Base-by-base conservation (phyloP, 1,140 invertebrate genomes). In the Gerris buenoi region DNA sequence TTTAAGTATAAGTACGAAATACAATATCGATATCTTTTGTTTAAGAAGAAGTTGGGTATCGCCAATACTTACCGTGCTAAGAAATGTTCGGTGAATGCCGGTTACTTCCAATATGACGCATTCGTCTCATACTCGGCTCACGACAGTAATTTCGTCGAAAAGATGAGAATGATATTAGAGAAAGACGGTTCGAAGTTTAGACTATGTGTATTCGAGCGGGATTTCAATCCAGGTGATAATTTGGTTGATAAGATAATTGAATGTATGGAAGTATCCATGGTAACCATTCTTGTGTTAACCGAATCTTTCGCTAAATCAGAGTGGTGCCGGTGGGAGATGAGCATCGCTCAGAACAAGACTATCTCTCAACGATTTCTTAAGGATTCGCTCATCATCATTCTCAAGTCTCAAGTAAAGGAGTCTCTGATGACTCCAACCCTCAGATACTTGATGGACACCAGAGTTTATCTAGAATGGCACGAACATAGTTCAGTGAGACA, bases 271-370 rank as follows among this genome's bases (percentile, higher is more conserved):
- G 76, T 79, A 63, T 85, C 84, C 72, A 78, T 81, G 59, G 82
- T 82, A 73, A 82, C 83, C 18, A 75, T 87, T 59, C 74, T 87
- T 23, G 75, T 86, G 18, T 77, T 87, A 27, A 85, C 84, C 65
- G 79, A 85, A 70, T 78, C 80, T 65, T 87, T 86, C 72, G 79
- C 83, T 0, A 79, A 80, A 70, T 86, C 84, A 56, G 81, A 85
- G 46, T 87, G 85, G 85, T 87, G 85, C 72, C 71, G 80, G 27
- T 84, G 84, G 79, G 85, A 87, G 73, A 81, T 83, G 3, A 81
- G 84, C 68, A 74, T 85, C 3, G 85, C 84, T 0, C 77, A 80
- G 65, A 74, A 72, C 63, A 73, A 70, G 27, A 57, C 72, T 22
- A 69, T 78, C 60, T 71, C 79, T n/a, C 33, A 46, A 18, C 5